Percentiles rank a stretch among this genome's conserved stretches.
These are phyloP conservation scores for Papilio glaucus DNA, from an alignment of 1,140 invertebrate species.

Conservation along the genomic window DNA sequence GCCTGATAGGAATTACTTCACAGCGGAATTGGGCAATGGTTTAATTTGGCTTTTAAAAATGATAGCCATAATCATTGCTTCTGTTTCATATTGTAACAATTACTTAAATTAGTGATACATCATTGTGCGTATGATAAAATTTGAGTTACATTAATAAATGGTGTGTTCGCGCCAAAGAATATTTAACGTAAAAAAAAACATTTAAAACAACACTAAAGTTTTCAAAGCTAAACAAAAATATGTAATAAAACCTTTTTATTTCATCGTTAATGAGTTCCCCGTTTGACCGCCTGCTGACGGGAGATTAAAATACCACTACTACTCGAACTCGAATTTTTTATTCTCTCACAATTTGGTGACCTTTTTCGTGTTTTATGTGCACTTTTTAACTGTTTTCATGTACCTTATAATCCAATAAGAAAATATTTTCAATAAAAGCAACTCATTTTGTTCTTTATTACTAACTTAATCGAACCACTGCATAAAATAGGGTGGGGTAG, in stretches of 20 bases:
- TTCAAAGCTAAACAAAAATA: conserved; percentile 60
- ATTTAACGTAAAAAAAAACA: not conserved
- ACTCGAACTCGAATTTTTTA: conserved; percentile 38
- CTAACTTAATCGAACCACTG: too few species aligned
- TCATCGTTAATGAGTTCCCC: conserved; percentile 73
- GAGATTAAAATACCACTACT: conserved; percentile 60
- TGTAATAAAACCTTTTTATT: conserved; percentile 79
- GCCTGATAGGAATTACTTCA: conserved; percentile 26
- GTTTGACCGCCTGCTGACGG: conserved; percentile 60
- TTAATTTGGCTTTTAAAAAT: conserved; percentile 30
- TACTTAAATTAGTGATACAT: too few species aligned
- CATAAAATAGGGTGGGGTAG: too few species aligned
- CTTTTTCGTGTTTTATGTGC: too few species aligned
- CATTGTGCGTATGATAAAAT: not conserved
- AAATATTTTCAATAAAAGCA: too few species aligned
- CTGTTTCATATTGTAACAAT: too few species aligned
- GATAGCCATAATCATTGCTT: conserved; percentile 21
- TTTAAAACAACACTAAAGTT: conserved; percentile 25
- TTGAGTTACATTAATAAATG: not conserved
- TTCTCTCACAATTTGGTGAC: too few species aligned
- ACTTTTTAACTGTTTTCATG: not conserved
- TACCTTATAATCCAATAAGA: too few species aligned
- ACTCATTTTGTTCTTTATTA: too few species aligned
- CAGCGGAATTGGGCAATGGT: conserved; percentile 6
- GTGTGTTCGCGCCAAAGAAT: not conserved